Conservation (phyloP, 2,113 vertebrate genomes). For the Hippolais icterina region DNA sequence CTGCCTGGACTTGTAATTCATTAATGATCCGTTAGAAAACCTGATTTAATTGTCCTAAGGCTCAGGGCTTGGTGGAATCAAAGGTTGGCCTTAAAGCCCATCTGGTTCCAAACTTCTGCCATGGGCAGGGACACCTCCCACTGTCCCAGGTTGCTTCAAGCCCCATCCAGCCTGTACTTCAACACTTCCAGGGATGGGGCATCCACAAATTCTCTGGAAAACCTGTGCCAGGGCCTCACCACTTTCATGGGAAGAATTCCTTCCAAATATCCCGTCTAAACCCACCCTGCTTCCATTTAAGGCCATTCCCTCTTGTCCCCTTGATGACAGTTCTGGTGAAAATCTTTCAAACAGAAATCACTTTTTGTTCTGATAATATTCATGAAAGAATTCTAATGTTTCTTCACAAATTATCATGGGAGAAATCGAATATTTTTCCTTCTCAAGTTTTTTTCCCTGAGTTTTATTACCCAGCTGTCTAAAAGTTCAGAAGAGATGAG, state of each 20-base stretch:
- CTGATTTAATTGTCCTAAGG: not conserved
- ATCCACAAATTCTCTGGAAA: not conserved
- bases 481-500: not conserved
- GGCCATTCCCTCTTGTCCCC: rapidly evolving
- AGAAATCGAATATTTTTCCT: not conserved
- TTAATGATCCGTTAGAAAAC: not conserved
- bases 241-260: not conserved
- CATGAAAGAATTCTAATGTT: not conserved
- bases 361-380: not conserved
- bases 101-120: not conserved
- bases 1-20: not conserved
- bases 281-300: not conserved
- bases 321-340: not conserved
- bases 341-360: not conserved
- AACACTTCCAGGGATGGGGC: not conserved
- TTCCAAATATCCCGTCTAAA: not conserved
- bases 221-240: not conserved
- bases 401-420: not conserved
- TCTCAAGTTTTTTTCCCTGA: not conserved
- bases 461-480: not conserved
- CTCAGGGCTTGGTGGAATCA: not conserved
- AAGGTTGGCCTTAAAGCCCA: not conserved
- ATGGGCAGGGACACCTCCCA: rapidly evolving
- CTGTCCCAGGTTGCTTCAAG: not conserved
- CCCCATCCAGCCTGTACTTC: rapidly evolving